Conservation (phyloP, 2,797 vertebrate species). For the Tiaroga cobitis region DNA sequence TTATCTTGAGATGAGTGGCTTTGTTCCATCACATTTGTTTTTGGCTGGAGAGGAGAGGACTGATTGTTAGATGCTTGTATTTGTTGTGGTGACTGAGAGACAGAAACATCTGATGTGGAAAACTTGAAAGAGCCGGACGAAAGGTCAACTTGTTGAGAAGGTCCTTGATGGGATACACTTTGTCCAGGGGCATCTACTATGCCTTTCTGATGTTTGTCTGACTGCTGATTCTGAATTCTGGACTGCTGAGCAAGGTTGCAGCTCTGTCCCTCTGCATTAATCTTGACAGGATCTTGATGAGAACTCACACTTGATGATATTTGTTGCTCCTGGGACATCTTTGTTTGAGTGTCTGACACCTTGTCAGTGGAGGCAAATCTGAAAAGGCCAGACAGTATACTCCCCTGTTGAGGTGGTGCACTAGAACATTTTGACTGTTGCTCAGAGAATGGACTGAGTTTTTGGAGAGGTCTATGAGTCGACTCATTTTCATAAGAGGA, state of each 20-base stretch:
- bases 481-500: constrained; percentile 67
- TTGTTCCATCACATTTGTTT: constrained; percentile 35
- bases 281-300: constrained; percentile 48
- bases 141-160: constrained; percentile 68
- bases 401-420: constrained; percentile 66
- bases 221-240: constrained; percentile 56
- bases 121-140: constrained; percentile 80
- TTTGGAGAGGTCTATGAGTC: constrained; percentile 62
- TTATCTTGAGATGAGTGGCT: constrained; percentile 56
- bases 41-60: constrained; percentile 62
- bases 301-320: constrained; percentile 29
- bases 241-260: constrained; percentile 45
- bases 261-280: constrained; percentile 57
- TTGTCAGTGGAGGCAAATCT: constrained; percentile 71
- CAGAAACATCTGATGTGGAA: constrained; percentile 77
- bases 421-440: constrained; percentile 55
- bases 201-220: constrained; percentile 57
- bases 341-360: constrained; percentile 62
- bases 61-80: constrained; percentile 58
- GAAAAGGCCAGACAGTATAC: constrained; percentile 72
- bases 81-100: constrained; percentile 59
- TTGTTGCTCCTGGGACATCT: constrained; percentile 59
- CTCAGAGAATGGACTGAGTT: constrained; percentile 35
- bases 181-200: constrained; percentile 66
- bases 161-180: constrained; percentile 66